Conservation (phyloP, 2,888 invertebrate species). For the Eubasilissa splendida region DNA sequence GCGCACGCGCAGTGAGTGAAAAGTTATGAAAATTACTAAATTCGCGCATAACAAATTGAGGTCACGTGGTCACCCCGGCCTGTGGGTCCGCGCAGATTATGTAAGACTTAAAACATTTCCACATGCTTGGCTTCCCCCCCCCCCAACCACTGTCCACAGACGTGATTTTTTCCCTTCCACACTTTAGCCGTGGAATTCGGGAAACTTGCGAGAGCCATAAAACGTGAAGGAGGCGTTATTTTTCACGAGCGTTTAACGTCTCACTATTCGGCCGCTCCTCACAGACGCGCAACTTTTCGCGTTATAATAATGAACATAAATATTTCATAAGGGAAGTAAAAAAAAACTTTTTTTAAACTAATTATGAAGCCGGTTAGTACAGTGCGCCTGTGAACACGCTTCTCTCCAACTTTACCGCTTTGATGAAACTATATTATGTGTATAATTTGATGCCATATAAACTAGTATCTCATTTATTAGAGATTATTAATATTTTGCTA, state of each 20-base stretch:
- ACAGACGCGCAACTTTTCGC: background rate
- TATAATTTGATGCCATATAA: too few species aligned
- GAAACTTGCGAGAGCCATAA: slow-evolving; percentile 1
- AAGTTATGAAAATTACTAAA: too few species aligned
- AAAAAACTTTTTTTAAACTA: too few species aligned
- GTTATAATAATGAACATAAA: too few species aligned
- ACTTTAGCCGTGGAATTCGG: slow-evolving; percentile 15
- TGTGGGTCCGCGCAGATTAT: slow-evolving; percentile 14
- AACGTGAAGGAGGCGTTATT: slow-evolving; percentile 15
- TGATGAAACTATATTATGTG: too few species aligned
- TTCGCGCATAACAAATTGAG: background rate
- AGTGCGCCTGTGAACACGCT: too few species aligned
- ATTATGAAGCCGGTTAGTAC: too few species aligned
- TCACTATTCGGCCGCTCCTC: slow-evolving; percentile 21
- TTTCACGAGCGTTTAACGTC: slow-evolving; percentile 13
- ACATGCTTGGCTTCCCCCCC: background rate
- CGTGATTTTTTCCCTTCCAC: slow-evolving; percentile 22
- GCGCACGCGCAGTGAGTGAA: too few species aligned
- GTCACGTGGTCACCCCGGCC: slow-evolving; percentile 1
- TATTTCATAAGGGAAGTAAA: too few species aligned
- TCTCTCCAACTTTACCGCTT: too few species aligned
- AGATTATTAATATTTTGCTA: too few species aligned
- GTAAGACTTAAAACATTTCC: slow-evolving; percentile 29
- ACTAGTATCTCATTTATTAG: too few species aligned
- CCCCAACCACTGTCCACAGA: background rate